A percentile compares a stretch with the other conserved stretches of the same genome.
These are phyloP conservation scores for Aporophyla nigra DNA, from an alignment of 2,888 invertebrate species.

Conservation along the genomic window DNA sequence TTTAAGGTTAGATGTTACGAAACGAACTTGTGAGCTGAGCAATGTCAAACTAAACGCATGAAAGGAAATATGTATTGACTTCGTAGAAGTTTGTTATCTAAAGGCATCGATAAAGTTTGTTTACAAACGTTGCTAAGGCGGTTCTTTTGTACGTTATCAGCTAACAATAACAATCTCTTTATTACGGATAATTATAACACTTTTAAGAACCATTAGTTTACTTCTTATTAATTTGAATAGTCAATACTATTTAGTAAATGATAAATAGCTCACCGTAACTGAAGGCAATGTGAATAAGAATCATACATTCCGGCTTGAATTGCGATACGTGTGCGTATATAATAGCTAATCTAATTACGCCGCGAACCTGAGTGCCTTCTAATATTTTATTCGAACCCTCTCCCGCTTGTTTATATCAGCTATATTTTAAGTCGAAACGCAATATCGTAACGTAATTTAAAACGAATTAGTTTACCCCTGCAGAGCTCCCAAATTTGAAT, in stretches of 20 bases:
- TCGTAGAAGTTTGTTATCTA: conserved; percentile 45
- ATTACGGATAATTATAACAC: conserved; percentile 42
- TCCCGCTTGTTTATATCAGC: conserved; percentile 84
- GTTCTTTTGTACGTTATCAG: conserved; percentile 52
- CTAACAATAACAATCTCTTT: conserved; percentile 57
- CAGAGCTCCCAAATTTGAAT: conserved; percentile 87
- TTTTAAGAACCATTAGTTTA: conserved; percentile 43
- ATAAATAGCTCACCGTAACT: conserved; percentile 2
- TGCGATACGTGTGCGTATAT: conserved; percentile 71
- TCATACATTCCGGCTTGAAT: conserved; percentile 58
- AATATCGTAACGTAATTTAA: conserved; percentile 91
- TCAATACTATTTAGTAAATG: background rate
- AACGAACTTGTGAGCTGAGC: conserved; percentile 16
- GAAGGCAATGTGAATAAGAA: conserved; percentile 11
- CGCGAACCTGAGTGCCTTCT: conserved; percentile 74
- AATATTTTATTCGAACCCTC: conserved; percentile 86
- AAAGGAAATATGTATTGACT: conserved; percentile 19
- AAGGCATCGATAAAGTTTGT: conserved; percentile 33
- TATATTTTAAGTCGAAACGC: conserved; percentile 87
- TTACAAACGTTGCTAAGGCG: conserved; percentile 38
- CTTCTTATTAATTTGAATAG: background rate
- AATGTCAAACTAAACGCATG: conserved; percentile 26
- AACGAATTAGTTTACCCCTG: conserved; percentile 90
- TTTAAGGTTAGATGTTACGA: conserved; percentile 43
- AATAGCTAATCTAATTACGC: conserved; percentile 80